Base-by-base conservation (phyloP, 2,888 invertebrate genomes). In the Lampropteryx suffumata region DNA sequence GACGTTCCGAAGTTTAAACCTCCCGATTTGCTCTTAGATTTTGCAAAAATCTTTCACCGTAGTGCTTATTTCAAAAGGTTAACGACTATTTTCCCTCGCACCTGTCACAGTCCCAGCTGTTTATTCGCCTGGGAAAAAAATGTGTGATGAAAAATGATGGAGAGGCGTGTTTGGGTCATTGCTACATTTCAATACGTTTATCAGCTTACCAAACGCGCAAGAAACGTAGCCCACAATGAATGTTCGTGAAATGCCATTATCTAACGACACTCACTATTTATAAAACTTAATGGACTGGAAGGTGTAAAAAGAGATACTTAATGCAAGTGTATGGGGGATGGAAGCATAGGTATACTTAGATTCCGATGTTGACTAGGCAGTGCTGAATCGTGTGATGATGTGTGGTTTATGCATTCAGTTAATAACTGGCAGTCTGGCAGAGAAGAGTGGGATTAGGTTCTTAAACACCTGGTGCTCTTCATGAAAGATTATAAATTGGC, bases 141-240 rank as follows among this genome's bases (percentile, higher is more conserved):
- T 27, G 13, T 41, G 41, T 36, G 26, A 36, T 41, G 41, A 42
- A 36, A 48, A 48, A 41, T 21, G 17, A 24, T 40, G 12, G 30
- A 35, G 24, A 37, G 17, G 27, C 14, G 21, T 47, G 33, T 40
- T 34, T 34, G 32, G 13, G 34, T 26, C 26, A 12, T 17, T 11
- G 5, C 13, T 8, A 26, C 26, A 36, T 24, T 12, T 13, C 24
- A 9, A 0, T 12, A 2, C 7, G 8, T 24, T 21, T 13, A 11
- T 10, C 10, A 3, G 14, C 33, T 12, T 33, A 9, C n/a, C n/a
- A n/a, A 17, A 4, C 17, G 17, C 17, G 3, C 17, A 17, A 17
- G 3, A 3, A 4, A 4, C 2, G 17, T 4, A 17, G 17, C 17
- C 4, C 2, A 17, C 17, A 17, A 17, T 17, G 3, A 17, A 4